Percentiles rank a stretch among this genome's conserved stretches.
Evolutionary conservation across 1,140 invertebrate genomes (phyloP).

Genomic region (Calliopsis andreniformis): DNA sequence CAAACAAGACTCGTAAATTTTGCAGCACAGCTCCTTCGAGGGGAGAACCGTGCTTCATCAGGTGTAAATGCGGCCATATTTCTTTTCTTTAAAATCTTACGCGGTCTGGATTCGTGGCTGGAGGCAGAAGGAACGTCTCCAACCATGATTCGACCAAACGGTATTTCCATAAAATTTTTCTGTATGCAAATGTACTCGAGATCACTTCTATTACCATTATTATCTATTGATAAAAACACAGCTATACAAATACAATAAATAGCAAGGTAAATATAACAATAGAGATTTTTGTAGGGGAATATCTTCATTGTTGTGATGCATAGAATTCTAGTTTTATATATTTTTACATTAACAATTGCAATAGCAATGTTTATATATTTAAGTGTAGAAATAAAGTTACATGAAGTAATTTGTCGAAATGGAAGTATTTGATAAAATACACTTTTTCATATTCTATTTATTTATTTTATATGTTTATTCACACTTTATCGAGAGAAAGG

Average conservation of each 20-base stretch:
- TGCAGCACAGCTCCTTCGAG: slow-evolving; percentile 4
- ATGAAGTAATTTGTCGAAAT: no score
- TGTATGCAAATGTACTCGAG: no score
- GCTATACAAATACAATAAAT: background rate
- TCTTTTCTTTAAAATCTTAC: slow-evolving; percentile 33
- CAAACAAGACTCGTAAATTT: slow-evolving; percentile 73
- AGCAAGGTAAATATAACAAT: background rate
- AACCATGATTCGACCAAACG: background rate
- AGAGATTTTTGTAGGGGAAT: background rate
- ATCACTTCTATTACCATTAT: no score
- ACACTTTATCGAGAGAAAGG: no score
- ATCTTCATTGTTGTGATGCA: slow-evolving; percentile 21
- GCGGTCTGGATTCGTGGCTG: background rate
- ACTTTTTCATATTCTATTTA: no score
- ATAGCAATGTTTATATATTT: slow-evolving; percentile 1
- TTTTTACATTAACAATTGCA: no score
- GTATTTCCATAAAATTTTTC: background rate
- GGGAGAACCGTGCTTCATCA: slow-evolving; percentile 57
- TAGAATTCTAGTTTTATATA: slow-evolving; percentile 33
- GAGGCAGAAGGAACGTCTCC: no score
- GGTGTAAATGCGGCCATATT: slow-evolving; percentile 58
- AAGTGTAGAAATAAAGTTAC: no score
- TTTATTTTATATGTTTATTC: no score
- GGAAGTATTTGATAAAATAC: no score
- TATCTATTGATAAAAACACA: no score